Percentiles rank a stretch among this genome's conserved stretches.
These are phyloP conservation scores for Reinhardtius hippoglossoides DNA, from an alignment of 2,113 vertebrate genomes.

Conservation along the genomic window DNA sequence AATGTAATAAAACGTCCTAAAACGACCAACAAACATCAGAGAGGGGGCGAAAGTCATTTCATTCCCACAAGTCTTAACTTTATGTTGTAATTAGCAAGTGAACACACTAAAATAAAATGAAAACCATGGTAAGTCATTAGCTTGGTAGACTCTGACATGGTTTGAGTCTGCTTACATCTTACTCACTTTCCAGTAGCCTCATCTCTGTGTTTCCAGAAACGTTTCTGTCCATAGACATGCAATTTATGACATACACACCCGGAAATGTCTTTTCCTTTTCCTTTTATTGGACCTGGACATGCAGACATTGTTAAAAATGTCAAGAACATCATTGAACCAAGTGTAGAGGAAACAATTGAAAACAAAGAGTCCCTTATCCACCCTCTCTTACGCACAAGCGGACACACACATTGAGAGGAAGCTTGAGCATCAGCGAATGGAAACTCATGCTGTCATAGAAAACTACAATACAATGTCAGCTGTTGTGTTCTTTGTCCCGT, in stretches of 20 bases:
- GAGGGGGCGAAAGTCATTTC: too few species aligned
- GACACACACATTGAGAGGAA: slow-evolving; percentile 41
- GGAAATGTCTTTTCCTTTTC: not conserved
- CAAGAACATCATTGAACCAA: not conserved
- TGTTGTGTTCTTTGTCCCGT: slow-evolving; percentile 62
- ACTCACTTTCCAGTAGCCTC: not conserved
- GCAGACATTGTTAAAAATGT: not conserved
- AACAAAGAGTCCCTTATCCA: slow-evolving; percentile 30
- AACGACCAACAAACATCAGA: too few species aligned
- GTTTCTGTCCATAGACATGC: not conserved
- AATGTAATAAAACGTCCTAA: too few species aligned
- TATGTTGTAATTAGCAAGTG: not conserved
- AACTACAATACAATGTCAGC: slow-evolving; percentile 47
- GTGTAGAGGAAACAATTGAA: slow-evolving; percentile 1
- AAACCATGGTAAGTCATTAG: not conserved
- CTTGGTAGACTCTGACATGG: too few species aligned
- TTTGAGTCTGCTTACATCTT: too few species aligned
- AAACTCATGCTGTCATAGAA: slow-evolving; percentile 25
- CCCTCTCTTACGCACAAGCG: slow-evolving; percentile 16
- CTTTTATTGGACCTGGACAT: not conserved
- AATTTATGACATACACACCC: not conserved
- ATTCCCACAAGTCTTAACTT: too few species aligned
- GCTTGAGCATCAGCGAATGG: slow-evolving; percentile 39
- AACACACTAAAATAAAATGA: not conserved
- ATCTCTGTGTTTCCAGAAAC: not conserved